These are phyloP conservation scores for Labia minor DNA, from an alignment of 2,888 invertebrate species.

Conservation along the genomic window DNA sequence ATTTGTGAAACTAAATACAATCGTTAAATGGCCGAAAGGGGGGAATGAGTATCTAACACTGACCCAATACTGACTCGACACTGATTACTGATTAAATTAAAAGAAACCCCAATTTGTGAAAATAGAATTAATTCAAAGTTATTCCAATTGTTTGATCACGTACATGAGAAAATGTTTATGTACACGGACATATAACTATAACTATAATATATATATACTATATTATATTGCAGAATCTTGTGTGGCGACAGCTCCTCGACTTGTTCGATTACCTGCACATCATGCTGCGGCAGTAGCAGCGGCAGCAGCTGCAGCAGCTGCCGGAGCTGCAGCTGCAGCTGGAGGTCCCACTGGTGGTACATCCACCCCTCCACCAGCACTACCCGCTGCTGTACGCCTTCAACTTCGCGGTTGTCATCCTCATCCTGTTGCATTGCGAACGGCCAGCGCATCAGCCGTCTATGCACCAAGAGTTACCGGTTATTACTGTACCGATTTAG, in stretches of 20 bases:
- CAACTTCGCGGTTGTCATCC: background rate
- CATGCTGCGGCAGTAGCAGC: background rate
- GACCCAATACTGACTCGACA: no score
- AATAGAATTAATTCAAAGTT: no score
- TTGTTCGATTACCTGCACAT: background rate
- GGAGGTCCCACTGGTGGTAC: background rate
- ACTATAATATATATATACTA: no score
- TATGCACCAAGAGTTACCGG: background rate
- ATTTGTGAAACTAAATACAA: no score
- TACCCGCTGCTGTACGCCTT: background rate
- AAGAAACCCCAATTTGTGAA: no score
- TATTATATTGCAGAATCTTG: background rate
- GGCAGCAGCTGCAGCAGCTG: background rate
- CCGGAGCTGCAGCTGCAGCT: background rate
- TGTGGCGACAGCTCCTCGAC: background rate
- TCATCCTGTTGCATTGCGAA: background rate
- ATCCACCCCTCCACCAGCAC: background rate
- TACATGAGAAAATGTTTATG: no score
- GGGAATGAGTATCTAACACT: no score
- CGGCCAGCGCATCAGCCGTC: background rate
- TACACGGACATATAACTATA: no score
- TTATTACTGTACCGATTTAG: background rate
- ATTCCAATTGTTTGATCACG: no score
- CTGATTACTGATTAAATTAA: no score
- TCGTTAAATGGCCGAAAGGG: no score